These are phyloP conservation scores for Steatornis caripensis DNA, from an alignment of 2,113 vertebrate genomes.

Conservation along the genomic window DNA sequence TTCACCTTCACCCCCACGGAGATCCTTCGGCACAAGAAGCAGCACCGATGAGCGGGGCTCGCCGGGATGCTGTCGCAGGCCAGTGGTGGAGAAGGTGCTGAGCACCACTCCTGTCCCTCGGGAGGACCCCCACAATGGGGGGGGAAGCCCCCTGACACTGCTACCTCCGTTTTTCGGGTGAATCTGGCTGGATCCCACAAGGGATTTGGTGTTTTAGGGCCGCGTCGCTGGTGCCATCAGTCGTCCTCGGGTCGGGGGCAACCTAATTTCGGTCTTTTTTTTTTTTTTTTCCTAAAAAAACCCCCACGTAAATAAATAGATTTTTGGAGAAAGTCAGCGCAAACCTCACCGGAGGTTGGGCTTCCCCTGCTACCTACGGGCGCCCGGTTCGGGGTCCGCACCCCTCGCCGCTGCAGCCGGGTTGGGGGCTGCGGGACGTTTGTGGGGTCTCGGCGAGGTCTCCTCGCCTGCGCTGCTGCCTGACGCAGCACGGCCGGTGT, in stretches of 20 bases:
- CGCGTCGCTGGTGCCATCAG: fast-evolving
- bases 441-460: background rate
- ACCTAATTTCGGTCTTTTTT: background rate
- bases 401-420: background rate
- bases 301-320: background rate
- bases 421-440: background rate
- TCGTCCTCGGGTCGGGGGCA: fast-evolving
- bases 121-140: background rate
- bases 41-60: constrained; percentile 47
- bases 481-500: background rate
- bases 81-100: no score
- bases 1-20: constrained; percentile 84
- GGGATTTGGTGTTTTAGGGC: background rate
- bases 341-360: background rate
- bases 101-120: no score
- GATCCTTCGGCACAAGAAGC: constrained; percentile 84
- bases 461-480: no score
- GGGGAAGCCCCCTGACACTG: fast-evolving
- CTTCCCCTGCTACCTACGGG: background rate
- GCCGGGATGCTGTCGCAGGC: no score
- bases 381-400: no score
- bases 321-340: background rate
- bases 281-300: no score
- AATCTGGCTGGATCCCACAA: background rate
- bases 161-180: background rate